Conservation (phyloP, 2,888 invertebrate genomes). For the Pyralis farinalis region DNA sequence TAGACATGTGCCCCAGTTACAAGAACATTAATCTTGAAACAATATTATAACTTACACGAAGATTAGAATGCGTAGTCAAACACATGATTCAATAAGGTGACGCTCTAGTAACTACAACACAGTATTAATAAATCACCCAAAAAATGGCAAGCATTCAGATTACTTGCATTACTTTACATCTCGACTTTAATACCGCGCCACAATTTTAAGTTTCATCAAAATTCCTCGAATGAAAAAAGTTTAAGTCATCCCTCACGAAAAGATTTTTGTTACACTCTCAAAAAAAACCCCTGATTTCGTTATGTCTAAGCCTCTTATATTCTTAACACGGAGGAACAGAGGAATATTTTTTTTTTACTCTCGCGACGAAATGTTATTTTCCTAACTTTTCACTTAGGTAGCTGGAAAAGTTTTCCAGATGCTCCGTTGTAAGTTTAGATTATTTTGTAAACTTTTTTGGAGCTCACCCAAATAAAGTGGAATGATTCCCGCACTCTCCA, state of each 20-base stretch:
- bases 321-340: constrained; percentile 50
- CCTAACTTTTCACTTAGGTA: constrained; percentile 68
- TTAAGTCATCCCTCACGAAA: constrained; percentile 31
- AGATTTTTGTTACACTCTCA: constrained; percentile 35
- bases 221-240: constrained; percentile 56
- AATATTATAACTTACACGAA: no score
- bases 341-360: constrained; percentile 40
- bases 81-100: no score
- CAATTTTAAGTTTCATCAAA: constrained; percentile 35
- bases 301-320: constrained; percentile 67
- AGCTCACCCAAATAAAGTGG: constrained; percentile 52
- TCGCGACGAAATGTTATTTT: constrained; percentile 53
- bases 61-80: no score
- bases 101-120: no score
- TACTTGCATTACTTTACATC: no score
- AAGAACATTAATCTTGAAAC: no score
- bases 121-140: no score
- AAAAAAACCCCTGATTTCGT: constrained; percentile 47
- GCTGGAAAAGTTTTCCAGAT: constrained; percentile 42
- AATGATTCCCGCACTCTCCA: constrained; percentile 20
- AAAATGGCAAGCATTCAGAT: no score
- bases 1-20: no score
- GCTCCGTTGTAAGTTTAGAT: constrained; percentile 51
- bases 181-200: no score
- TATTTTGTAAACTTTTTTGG: constrained; percentile 61